Percentiles rank a stretch among this genome's conserved stretches.
Conservation (phyloP, 2,888 invertebrate genomes). For the Melieria omissa region DNA sequence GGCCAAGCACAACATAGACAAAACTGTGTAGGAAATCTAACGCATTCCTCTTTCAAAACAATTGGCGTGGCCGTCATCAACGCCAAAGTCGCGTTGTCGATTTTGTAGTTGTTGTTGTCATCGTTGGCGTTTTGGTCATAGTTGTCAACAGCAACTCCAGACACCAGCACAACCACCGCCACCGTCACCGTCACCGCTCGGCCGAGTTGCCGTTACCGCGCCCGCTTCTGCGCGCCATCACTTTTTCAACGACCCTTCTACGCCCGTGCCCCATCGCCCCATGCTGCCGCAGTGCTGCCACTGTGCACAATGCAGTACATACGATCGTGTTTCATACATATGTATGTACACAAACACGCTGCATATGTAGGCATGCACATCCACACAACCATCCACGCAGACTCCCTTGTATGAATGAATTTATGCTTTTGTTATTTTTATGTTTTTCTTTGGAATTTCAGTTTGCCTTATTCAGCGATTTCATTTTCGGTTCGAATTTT, state of each 20-base stretch:
- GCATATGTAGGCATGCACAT: conserved; percentile 3
- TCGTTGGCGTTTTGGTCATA: conserved; percentile 4
- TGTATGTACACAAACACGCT: conserved; percentile 11
- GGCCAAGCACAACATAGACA: not conserved
- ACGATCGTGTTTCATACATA: conserved; percentile 21
- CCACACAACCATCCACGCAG: conserved; percentile 19
- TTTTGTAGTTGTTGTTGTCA: not conserved
- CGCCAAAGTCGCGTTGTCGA: conserved; percentile 16
- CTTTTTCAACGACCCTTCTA: too few relatives aligned
- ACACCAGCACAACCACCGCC: conserved; percentile 12
- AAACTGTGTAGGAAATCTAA: not conserved
- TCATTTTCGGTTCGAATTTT: conserved; percentile 35
- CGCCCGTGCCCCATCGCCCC: too few relatives aligned
- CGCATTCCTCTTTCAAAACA: conserved; percentile 27
- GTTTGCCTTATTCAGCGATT: conserved; percentile 39
- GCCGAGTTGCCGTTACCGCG: not conserved
- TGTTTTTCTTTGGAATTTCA: conserved; percentile 53
- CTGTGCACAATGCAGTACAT: too few relatives aligned
- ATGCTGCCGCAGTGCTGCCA: too few relatives aligned
- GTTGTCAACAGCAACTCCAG: conserved; percentile 2
- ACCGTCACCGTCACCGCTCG: conserved; percentile 14
- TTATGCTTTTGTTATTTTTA: conserved; percentile 49
- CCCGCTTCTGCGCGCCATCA: not conserved
- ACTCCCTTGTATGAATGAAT: conserved; percentile 51
- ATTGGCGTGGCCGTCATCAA: conserved; percentile 18